Conservation (phyloP, 2,888 invertebrate species). For the Hypena proboscidalis region DNA sequence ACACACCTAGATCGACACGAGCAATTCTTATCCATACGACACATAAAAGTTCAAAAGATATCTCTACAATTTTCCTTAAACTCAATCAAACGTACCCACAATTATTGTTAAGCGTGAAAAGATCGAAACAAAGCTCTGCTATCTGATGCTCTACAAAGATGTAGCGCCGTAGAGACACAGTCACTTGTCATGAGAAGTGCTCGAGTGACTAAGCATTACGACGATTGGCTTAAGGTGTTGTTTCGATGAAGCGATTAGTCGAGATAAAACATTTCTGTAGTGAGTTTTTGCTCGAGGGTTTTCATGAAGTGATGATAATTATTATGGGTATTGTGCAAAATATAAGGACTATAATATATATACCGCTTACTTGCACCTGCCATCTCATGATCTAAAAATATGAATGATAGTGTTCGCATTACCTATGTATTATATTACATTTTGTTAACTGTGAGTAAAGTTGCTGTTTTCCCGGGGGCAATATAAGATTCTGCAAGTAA, state of each 20-base stretch:
- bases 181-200: conserved; percentile 64
- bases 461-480: too few species aligned
- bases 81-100: conserved; percentile 7
- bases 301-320: too few species aligned
- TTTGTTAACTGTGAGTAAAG: too few species aligned
- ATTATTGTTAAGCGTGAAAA: conserved; percentile 16
- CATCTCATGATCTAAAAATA: too few species aligned
- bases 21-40: too few species aligned
- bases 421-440: too few species aligned
- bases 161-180: conserved; percentile 35
- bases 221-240: conserved; percentile 44
- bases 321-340: too few species aligned
- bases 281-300: neutral
- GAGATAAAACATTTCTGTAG: neutral
- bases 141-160: conserved; percentile 48
- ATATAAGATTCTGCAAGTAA: too few species aligned
- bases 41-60: neutral
- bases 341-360: too few species aligned
- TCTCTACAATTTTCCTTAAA: neutral
- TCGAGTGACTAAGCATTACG: conserved; percentile 56
- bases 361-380: too few species aligned
- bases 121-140: conserved; percentile 19
- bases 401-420: too few species aligned
- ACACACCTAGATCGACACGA: too few species aligned
- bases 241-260: conserved; percentile 28